Base-by-base conservation (phyloP, 2,888 invertebrate genomes). In the Ochlodes sylvanus region DNA sequence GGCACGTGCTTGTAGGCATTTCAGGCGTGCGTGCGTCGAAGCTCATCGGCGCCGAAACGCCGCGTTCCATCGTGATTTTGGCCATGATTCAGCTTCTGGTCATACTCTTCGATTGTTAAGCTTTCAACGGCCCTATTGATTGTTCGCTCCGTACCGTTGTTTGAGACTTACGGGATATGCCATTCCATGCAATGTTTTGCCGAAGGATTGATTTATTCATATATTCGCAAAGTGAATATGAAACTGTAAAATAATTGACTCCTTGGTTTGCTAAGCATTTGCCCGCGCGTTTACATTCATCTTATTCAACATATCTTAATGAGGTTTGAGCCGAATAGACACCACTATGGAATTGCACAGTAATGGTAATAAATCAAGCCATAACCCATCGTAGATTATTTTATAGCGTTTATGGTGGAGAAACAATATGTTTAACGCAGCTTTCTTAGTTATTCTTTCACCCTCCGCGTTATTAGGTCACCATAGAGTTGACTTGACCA, bases 11-110 rank as follows among this genome's bases (percentile, higher is more conserved):
- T 56, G 7, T 12, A 12, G 38, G 38, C 44, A 47, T 9, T 47
- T 47, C 44, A 56, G 56, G 41, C 57, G 38, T 17, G 10, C 38
- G 63, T 63, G 63, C 55, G 56, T 14, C 32, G 50, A 65, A n/a
- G 47, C 65, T 41, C 19, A 52, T 65, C 52, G 65, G 58, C 65
- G 65, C 41, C 58, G n/a, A 41, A 52, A 21, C 41, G 50, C 58
- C 57, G 64, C 66, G 60, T 60, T 60, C 66, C 32, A 52, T 9
- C 32, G 38, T 50, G 61, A 67, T 72, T 73, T 72, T 71, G 71
- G 70, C 69, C 73, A 66, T 78, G 79, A 78, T 73, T 76, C 76
- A 79, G 72, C 68, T 71, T 64, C 63, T 69, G 70, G 61, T 67
- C 65, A 70, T 71, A 71, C 69, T 74, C 70, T 73, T 72, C 67